Base-by-base conservation (phyloP, 1,140 invertebrate genomes). In the Neotoxoptera formosana region DNA sequence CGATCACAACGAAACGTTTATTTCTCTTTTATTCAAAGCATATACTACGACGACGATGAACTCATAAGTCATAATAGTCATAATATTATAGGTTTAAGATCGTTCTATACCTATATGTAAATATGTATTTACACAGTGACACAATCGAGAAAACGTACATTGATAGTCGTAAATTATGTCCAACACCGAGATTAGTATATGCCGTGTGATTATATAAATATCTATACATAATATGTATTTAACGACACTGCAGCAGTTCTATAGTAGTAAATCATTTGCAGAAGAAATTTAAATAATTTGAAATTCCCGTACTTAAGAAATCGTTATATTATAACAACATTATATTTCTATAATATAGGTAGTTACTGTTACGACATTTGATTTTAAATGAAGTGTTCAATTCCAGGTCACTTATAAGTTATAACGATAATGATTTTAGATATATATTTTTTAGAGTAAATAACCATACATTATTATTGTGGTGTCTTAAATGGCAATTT, bases 201-300 rank as follows among this genome's bases (percentile, higher is more conserved):
- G 60, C n/a, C 60, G 14, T 76, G 60, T 76, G 60, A 30, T 76
- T 76, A 20, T 76, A 76, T 76, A 76, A 76, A 76, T n/a, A 76
- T 30, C 11, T 76, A 41, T 41, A 76, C 30, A 76, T n/a, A 76
- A 76, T 34, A 76, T n/a, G 17, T 34, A 76, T 76, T n/a, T 76
- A 76, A n/a, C 30, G 60, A 76, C 60, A 76, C 60, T n/a, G 30
- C 30, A 67, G 9, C 25, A 67, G 60, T 67, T 3, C 30, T 67
- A n/a, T n/a, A n/a, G 60, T 76, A 76, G n/a, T 76, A 76, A 76
- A 76, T 76, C 60, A 76, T 76, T 76, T 76, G 60, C 60, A 76
- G 14, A 76, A 76, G 30, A 76, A 17, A 76, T 76, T 7, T 76
- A 76, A 76, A 76, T 76, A 76, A n/a, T 76, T 76, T 76, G 11